Evolutionary conservation across 2,888 invertebrate genomes (phyloP).

Genomic region (Eristalinus sepulchralis): DNA sequence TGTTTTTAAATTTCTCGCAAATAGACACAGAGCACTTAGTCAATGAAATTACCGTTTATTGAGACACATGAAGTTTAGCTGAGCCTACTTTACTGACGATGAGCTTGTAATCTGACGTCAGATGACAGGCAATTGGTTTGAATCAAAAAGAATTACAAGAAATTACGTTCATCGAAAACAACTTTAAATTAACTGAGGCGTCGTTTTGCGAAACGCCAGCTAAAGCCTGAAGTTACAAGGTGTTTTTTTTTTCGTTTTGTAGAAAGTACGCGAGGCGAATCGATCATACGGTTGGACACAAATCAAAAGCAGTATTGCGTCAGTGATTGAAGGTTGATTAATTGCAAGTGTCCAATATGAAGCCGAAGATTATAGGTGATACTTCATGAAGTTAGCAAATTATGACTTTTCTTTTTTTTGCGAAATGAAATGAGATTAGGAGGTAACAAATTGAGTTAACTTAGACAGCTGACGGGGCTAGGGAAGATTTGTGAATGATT

Average conservation of each 20-base stretch:
- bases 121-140: background rate
- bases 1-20: too few species aligned
- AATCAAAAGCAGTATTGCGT: background rate
- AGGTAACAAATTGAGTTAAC: background rate
- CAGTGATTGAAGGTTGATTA: background rate
- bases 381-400: background rate
- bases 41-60: too few species aligned
- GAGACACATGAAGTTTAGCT: background rate
- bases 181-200: background rate
- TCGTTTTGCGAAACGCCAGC: background rate
- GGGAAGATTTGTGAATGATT: background rate
- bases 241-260: background rate
- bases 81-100: background rate
- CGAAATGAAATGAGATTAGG: background rate
- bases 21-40: background rate
- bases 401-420: background rate
- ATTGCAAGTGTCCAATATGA: background rate
- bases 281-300: background rate
- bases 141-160: background rate
- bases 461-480: background rate
- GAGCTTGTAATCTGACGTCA: background rate
- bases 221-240: background rate
- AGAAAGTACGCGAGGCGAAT: background rate
- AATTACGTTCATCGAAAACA: background rate
- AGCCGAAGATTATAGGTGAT: background rate